Conservation (phyloP, 2,113 vertebrate species). For the Dasyornis broadbenti region DNA sequence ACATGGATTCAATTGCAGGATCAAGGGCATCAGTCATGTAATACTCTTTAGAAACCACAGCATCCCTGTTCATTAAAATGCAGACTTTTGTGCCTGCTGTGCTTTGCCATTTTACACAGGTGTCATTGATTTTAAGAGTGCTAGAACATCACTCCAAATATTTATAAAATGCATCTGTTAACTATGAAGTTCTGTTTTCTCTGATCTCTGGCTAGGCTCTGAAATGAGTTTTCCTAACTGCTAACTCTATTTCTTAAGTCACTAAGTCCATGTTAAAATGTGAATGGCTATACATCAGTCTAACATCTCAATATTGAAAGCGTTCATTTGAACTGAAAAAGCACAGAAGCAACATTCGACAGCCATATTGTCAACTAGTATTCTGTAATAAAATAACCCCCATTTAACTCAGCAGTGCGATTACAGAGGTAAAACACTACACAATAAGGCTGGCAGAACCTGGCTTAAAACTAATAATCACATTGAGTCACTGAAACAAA, state of each 20-base stretch:
- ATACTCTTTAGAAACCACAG: constrained; percentile 43
- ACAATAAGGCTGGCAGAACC: not conserved
- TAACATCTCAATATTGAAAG: not conserved
- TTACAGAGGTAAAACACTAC: not conserved
- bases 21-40: constrained; percentile 55
- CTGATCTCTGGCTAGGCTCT: not conserved
- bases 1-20: constrained; percentile 59
- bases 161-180: constrained; percentile 52
- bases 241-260: not conserved
- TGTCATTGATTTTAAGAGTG: constrained; percentile 49
- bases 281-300: not conserved
- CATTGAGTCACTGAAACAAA: not conserved
- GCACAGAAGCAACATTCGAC: not conserved
- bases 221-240: constrained; percentile 9
- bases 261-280: not conserved
- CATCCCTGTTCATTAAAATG: constrained; percentile 47
- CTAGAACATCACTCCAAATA: constrained; percentile 53
- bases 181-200: constrained; percentile 28
- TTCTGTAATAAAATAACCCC: not conserved
- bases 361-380: not conserved
- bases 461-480: not conserved
- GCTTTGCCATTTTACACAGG: constrained; percentile 40
- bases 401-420: not conserved
- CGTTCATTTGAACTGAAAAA: not conserved
- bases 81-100: constrained; percentile 41